Conservation (phyloP, 2,888 invertebrate species). For the Apodemia zela region DNA sequence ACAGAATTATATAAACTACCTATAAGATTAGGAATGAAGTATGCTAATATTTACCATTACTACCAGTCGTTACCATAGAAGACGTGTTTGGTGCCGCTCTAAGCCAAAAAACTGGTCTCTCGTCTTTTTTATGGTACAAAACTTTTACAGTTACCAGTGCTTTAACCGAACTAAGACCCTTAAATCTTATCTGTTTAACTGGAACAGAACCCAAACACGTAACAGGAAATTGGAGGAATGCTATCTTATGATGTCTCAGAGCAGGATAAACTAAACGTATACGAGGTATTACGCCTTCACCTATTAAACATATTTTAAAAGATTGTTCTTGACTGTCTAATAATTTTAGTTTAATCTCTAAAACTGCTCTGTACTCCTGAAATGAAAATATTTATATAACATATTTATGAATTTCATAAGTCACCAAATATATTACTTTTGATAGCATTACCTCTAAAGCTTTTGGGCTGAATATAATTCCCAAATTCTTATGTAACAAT, state of each 20-base stretch:
- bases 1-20: too few species aligned
- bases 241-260: conserved; percentile 45
- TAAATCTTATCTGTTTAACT: conserved; percentile 50
- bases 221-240: conserved; percentile 54
- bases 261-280: conserved; percentile 52
- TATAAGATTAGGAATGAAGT: background rate
- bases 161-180: conserved; percentile 58
- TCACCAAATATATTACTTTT: too few species aligned
- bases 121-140: conserved; percentile 41
- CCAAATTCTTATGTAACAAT: conserved; percentile 59
- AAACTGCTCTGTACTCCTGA: conserved; percentile 67
- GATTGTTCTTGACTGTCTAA: conserved; percentile 59
- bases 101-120: conserved; percentile 59
- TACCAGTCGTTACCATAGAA: conserved; percentile 40
- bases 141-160: conserved; percentile 47
- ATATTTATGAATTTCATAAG: too few species aligned
- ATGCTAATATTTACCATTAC: conserved; percentile 42
- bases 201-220: conserved; percentile 65
- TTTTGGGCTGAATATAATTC: conserved; percentile 64
- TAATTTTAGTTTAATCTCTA: conserved; percentile 64
- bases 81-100: conserved; percentile 39
- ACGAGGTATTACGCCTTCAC: conserved; percentile 70
- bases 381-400: conserved; percentile 25
- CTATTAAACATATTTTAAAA: conserved; percentile 66
- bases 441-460: conserved; percentile 49